Evolutionary conservation across 2,113 vertebrate genomes (phyloP).

Genomic region (Steatornis caripensis): DNA sequence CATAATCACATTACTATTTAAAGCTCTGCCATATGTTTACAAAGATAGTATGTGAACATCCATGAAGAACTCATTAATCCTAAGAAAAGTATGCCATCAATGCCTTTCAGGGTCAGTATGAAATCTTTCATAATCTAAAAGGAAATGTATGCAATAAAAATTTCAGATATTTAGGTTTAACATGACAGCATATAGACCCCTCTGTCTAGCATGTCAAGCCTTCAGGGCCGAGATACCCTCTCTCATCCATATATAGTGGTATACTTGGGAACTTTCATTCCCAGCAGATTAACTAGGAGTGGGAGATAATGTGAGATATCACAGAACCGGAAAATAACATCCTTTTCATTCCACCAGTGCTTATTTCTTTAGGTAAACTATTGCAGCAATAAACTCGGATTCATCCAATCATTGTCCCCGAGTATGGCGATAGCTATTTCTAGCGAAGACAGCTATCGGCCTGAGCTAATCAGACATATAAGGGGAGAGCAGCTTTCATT

Average conservation of each 20-base stretch:
- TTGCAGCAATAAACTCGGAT: background rate
- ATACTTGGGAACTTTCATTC: slow-evolving; percentile 45
- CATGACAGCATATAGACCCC: background rate
- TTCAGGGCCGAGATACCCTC: background rate
- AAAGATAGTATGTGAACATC: background rate
- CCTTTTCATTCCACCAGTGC: background rate
- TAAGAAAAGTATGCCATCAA: background rate
- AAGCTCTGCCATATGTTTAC: slow-evolving; percentile 10
- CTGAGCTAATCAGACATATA: background rate
- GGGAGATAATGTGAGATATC: slow-evolving; percentile 37
- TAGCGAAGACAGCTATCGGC: background rate
- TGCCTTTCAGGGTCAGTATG: background rate
- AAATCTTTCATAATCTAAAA: slow-evolving; percentile 2
- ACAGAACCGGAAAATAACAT: slow-evolving; percentile 21
- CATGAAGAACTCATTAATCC: background rate
- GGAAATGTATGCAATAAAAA: slow-evolving; percentile 47
- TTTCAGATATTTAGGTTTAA: slow-evolving; percentile 16
- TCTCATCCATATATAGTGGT: slow-evolving; percentile 49
- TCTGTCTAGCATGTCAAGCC: background rate
- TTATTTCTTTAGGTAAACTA: slow-evolving; percentile 33
- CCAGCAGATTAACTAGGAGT: slow-evolving; percentile 23
- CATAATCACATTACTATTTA: slow-evolving; percentile 34
- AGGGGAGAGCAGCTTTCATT: background rate
- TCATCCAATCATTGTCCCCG: background rate
- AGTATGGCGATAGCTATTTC: background rate